These are phyloP conservation scores for Bacillus rossius DNA, from an alignment of 1,140 invertebrate genomes.

Conservation along the genomic window DNA sequence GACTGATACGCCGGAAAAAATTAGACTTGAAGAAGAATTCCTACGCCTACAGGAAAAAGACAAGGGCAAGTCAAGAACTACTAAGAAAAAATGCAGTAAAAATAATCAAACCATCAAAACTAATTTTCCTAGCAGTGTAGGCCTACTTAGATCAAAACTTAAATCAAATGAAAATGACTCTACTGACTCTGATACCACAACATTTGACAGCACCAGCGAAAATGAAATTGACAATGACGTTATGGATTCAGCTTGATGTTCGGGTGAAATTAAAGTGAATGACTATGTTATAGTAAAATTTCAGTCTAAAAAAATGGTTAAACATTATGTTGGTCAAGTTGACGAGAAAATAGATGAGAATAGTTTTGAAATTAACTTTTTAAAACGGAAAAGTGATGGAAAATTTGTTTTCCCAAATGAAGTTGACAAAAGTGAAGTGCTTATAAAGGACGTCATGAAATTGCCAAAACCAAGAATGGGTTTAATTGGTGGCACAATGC, in stretches of 20 bases:
- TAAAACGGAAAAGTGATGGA: too few relatives aligned
- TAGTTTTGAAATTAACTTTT: too few relatives aligned
- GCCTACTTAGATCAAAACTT: not conserved
- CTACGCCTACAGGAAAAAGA: not conserved
- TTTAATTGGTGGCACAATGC: too few relatives aligned
- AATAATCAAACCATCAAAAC: not conserved
- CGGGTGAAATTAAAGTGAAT: not conserved
- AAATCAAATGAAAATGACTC: not conserved
- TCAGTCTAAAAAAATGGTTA: not conserved
- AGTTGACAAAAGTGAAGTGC: too few relatives aligned
- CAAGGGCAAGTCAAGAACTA: not conserved
- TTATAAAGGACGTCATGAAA: too few relatives aligned
- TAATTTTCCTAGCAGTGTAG: not conserved
- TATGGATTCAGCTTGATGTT: not conserved
- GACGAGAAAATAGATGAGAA: too few relatives aligned
- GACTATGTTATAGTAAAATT: not conserved
- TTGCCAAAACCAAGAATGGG: too few relatives aligned
- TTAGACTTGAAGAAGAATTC: not conserved
- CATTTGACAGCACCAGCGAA: not conserved
- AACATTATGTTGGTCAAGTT: not conserved
- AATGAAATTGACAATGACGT: not conserved
- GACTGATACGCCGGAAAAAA: constrained; percentile 3
- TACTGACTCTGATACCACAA: not conserved
- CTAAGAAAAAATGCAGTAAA: not conserved
- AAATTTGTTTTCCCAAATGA: too few relatives aligned